Base-by-base conservation (phyloP, 2,797 vertebrate species). In the Allenopithecus nigroviridis region DNA sequence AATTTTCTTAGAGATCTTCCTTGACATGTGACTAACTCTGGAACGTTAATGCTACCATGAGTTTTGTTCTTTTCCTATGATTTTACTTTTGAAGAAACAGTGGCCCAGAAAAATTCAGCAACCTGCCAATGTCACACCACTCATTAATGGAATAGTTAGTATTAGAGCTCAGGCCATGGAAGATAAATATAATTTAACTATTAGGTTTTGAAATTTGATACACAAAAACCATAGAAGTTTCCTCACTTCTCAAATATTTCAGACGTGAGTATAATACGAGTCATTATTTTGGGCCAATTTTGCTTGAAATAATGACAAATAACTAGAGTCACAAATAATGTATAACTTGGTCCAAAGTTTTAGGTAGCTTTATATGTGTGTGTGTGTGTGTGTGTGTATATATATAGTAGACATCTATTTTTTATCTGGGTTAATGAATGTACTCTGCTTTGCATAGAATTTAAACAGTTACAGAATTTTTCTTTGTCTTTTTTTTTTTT, bases 391-490 rank as follows among this genome's bases (percentile, higher is more conserved):
- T 92, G 19, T 76, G 6, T 41, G 17, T n/a, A n/a, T 86, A 30
- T 72, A 33, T 76, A 46, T 53, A 43, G 33, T 59, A 53, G 84
- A 4, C 2, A 88, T 68, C 48, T 86, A 16, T 80, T 46, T 43
- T 92, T 68, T 93, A 93, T 61, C 76, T 85, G 85, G 74, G 59
- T 76, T 98, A 97, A 85, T 33, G 19, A 72, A 93, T 89, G 46
- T n/a, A 30, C 21, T 48, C 41, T 33, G 28, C 17, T 70, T 53
- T 46, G 21, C 4, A 1, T 59, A 64, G 55, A 97, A 97, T 89
- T 85, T 64, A 72, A 98, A 68, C 7, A n/a, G 33, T 68, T 19
- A 19, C 26, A 28, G 26, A 59, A 12, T 28, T 28, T 13, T 12
- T 59, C 26, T 64, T 33, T 64, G 5, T 61, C 7, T 21, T 1